Percentiles rank a stretch among this genome's conserved stretches.
phyloP scores from a whole-genome alignment of 2,113 vertebrate genomes.

The Oryzias curvinotus region DNA sequence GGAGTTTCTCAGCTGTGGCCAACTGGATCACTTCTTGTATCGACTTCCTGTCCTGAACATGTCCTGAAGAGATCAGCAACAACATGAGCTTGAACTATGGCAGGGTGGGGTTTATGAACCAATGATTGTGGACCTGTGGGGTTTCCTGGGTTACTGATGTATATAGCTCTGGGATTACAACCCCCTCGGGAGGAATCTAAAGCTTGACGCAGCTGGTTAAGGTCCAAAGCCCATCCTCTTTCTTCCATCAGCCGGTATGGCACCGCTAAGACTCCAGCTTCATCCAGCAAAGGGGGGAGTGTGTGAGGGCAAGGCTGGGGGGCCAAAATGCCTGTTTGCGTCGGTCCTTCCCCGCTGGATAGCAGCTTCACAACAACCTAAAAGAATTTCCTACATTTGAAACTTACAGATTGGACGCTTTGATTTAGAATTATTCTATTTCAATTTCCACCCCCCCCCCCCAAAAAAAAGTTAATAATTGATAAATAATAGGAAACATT shows the following conservation, averaged over 20 bases:
- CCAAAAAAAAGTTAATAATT: too few relatives aligned
- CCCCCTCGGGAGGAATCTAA: conserved; percentile 27
- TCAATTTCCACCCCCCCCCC: background rate
- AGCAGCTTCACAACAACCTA: conserved; percentile 62
- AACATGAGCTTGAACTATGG: background rate
- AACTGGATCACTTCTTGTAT: conserved; percentile 85
- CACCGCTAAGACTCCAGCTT: conserved; percentile 21
- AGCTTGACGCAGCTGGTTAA: conserved; percentile 47
- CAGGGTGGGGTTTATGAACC: background rate
- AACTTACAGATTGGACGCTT: background rate
- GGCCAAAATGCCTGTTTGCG: conserved; percentile 60
- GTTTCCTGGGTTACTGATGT: conserved; percentile 75
- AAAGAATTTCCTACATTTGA: background rate
- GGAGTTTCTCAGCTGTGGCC: conserved; percentile 80
- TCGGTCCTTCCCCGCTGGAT: conserved; percentile 35
- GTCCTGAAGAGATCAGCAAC: conserved; percentile 26
- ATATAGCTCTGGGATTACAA: conserved; percentile 69
- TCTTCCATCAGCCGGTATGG: conserved; percentile 64
- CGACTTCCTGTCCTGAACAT: conserved; percentile 78
- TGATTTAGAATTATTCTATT: background rate
- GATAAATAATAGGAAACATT: too few relatives aligned
- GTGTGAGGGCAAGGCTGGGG: conserved; percentile 62
- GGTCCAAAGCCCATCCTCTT: conserved; percentile 63
- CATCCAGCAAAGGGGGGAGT: conserved; percentile 45
- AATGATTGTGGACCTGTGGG: conserved; percentile 65